Base-by-base conservation (phyloP, 2,888 invertebrate genomes). In the Drosophila kuntzei region DNA sequence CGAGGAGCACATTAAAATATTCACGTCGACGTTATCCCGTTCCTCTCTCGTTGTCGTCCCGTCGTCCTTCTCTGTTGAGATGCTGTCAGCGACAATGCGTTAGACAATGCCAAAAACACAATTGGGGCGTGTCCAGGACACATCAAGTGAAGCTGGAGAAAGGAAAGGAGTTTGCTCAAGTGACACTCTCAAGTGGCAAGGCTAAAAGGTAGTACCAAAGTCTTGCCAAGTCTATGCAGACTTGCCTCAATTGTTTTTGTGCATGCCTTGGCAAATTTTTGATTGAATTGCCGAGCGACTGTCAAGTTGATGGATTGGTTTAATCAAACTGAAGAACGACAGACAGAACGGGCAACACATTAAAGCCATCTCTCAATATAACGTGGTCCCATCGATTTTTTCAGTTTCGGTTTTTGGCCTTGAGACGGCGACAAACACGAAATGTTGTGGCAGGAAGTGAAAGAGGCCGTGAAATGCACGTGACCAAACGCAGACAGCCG, bases 21-120 rank as follows among this genome's bases (percentile, higher is more conserved):
- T 73, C 78, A 75, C 67, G 72, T 70, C 67, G 69, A n/a, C n/a
- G n/a, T n/a, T n/a, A n/a, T n/a, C n/a, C n/a, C n/a, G n/a, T n/a
- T n/a, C n/a, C n/a, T n/a, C n/a, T n/a, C 8, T 39, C 36, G 11
- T 1, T 22, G 85, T 71, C 72, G 16, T 14, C 27, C 6, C 4
- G 29, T 27, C 32, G 34, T 50, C 25, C 41, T 44, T 37, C 77
- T 70, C 73, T 68, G 76, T 57, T 76, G 80, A 70, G 77, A 65
- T 75, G 75, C 84, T 78, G 80, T 87, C 88, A 79, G 71, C 77
- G 79, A 69, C 76, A 86, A 75, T 71, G 82, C 88, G 87, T 79
- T 71, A 79, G 87, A 85, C 89, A 88, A 85, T 86, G 88, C 80
- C 84, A 83, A 88, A 86, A 87, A 80, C 84, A 85, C 89, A 88